Evolutionary conservation across 2,888 invertebrate species (phyloP).

Genomic region (Lasioglossum malachurum): DNA sequence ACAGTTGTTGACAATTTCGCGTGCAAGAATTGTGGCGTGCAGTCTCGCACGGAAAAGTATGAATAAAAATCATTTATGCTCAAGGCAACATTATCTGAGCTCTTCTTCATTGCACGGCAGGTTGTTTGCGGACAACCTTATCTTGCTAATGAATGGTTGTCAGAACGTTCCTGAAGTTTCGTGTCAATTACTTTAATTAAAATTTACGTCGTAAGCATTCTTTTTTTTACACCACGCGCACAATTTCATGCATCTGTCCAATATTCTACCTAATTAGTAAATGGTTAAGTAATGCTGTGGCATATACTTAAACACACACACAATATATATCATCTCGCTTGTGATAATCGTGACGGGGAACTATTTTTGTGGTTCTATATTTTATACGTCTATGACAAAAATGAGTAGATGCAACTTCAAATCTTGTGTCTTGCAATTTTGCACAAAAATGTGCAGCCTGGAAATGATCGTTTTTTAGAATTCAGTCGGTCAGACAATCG

Average conservation of each 20-base stretch:
- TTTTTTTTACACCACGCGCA: background rate
- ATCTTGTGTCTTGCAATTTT: background rate
- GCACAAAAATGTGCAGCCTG: too few relatives aligned
- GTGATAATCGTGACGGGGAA: background rate
- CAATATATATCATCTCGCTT: background rate
- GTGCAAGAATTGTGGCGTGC: background rate
- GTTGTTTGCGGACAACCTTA: constrained; percentile 1
- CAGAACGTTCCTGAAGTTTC: background rate
- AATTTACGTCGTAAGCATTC: background rate
- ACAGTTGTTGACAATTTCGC: background rate
- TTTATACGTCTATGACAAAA: background rate
- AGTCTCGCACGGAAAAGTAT: background rate
- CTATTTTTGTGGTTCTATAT: background rate
- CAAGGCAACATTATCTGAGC: background rate
- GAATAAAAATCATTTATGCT: background rate
- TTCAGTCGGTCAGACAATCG: background rate
- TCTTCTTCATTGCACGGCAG: background rate
- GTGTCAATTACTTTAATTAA: background rate
- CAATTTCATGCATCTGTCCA: background rate
- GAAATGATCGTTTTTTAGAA: background rate
- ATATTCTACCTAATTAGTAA: too few relatives aligned
- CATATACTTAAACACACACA: too few relatives aligned
- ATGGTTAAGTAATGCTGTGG: background rate
- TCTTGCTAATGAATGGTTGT: constrained; percentile 1
- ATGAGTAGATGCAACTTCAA: background rate